Conservation (phyloP, 2,888 invertebrate species). For the Pardosa pseudoannulata region DNA sequence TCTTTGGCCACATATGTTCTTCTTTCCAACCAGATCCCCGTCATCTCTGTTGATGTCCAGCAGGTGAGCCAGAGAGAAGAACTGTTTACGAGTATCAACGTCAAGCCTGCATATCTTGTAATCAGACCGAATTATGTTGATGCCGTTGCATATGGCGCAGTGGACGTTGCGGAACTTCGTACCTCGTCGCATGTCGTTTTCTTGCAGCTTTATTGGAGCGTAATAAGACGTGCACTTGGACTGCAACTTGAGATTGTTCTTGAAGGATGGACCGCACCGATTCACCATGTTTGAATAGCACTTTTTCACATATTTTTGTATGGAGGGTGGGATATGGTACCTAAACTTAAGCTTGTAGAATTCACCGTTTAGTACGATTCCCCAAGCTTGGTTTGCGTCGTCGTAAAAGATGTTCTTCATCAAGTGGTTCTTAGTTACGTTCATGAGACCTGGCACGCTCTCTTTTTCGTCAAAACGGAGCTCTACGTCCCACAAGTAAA, state of each 20-base stretch:
- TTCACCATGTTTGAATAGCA: conserved; percentile 73
- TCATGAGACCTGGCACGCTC: neutral
- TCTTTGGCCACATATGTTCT: neutral
- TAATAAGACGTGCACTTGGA: neutral
- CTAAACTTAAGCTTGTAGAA: conserved; percentile 2
- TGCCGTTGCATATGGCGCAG: conserved; percentile 29
- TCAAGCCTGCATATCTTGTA: neutral
- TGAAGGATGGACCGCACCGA: conserved; percentile 75
- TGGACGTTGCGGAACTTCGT: conserved; percentile 12
- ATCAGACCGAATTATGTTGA: neutral
- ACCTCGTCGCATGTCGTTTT: no score
- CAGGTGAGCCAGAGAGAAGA: neutral
- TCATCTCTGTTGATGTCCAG: conserved; percentile 9
- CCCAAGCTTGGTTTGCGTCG: neutral
- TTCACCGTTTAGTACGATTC: neutral
- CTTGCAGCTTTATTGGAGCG: no score
- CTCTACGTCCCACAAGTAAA: neutral
- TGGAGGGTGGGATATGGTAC: neutral
- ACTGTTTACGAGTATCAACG: neutral
- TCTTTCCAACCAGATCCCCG: neutral
- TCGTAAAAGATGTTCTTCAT: neutral
- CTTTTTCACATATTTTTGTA: conserved; percentile 15
- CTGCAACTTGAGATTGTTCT: neutral
- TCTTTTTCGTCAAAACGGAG: neutral
- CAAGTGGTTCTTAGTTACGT: neutral